Base-by-base conservation (phyloP, 2,797 vertebrate genomes). In the Protosalanx chinensis region DNA sequence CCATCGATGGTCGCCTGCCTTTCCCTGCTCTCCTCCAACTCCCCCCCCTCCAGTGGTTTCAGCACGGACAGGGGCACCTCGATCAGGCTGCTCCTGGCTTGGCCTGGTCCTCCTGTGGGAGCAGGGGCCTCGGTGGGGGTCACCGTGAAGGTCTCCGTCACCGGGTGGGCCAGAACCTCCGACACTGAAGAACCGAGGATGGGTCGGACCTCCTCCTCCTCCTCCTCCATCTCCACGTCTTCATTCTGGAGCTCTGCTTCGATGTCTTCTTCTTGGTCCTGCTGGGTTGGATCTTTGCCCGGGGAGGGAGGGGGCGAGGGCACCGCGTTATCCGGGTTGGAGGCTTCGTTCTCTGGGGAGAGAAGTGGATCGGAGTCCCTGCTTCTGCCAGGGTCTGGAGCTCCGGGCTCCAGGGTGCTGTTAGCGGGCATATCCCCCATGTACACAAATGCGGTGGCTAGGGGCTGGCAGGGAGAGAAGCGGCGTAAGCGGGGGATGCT, bases 381-480 rank as follows among this genome's bases (percentile, higher is more conserved):
- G 49, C 69, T 73, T 75, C 76, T 78, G 23, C 87, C 83, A 68
- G 79, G 86, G 4, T 88, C 87, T 66, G 77, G 85, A 49, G 81
- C 46, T 5, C 84, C 86, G 46, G 88, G 79, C 32, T 92, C 93
- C 2, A 75, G 59, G 65, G 35, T 27, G 62, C 73, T 18, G 76
- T 68, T 77, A 86, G 65, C 87, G 77, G 64, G 76, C 76, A 94
- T 92, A 72, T 95, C 94, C 79, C 95, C 96, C 90, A 98, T 93
- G 87, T 93, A 97, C 76, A 96, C 93, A 62, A 98, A 97, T 0
- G 96, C 90, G 70, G 93, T 93, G 0, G 91, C 93, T 82, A 95
- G 91, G 63, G 95, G 93, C 79, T 97, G 95, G 83, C 95, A 96
- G 35, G 97, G 97, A 0, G 97, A 97, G 88, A 98, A 99, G 30